Conservation (phyloP, 2,797 vertebrate species). For the Glyptemys insculpta region DNA sequence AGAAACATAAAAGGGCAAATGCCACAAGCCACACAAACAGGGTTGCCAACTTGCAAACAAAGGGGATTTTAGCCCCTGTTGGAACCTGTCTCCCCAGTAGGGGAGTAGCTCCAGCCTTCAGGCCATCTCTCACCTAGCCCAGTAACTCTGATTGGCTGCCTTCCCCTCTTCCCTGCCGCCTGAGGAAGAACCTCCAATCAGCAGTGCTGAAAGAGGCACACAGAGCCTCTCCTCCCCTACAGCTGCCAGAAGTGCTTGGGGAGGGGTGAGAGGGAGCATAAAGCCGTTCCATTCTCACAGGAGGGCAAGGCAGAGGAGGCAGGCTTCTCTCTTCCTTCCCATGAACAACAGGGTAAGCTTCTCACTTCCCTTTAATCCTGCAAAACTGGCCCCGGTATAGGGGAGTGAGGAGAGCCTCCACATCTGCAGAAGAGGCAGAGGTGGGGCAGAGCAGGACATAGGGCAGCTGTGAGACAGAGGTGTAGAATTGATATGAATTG, state of each 20-base stretch:
- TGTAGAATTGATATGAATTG: background rate
- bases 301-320: background rate
- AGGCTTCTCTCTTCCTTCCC: background rate
- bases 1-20: background rate
- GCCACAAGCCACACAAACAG: background rate
- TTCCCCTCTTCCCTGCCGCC: background rate
- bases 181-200: background rate
- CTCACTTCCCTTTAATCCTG: background rate
- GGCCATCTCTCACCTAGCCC: background rate
- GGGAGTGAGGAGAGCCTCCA: background rate
- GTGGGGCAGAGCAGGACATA: background rate
- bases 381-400: background rate
- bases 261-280: background rate
- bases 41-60: background rate
- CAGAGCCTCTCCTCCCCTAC: background rate
- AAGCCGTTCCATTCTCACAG: no score
- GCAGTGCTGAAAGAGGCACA: no score
- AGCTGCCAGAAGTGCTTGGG: accelerated
- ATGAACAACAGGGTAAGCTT: background rate
- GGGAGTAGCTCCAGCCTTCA: background rate
- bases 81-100: background rate
- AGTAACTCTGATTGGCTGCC: no score
- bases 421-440: background rate
- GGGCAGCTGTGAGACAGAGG: background rate
- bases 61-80: background rate